These are phyloP conservation scores for Pollenia angustigena DNA, from an alignment of 2,888 invertebrate genomes.

Conservation along the genomic window DNA sequence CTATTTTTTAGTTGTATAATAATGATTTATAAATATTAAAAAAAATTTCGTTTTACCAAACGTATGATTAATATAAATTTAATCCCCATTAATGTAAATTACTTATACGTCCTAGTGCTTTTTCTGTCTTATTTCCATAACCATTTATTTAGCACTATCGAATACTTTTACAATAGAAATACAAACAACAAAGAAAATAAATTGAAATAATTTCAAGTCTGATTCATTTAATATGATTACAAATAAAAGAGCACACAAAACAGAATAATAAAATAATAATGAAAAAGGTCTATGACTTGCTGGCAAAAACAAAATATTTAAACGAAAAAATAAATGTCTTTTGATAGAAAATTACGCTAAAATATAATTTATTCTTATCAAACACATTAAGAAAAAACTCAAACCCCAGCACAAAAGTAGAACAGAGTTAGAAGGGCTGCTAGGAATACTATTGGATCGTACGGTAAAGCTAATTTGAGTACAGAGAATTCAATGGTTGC, in stretches of 20 bases:
- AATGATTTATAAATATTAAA: too few relatives aligned
- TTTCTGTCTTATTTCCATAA: too few relatives aligned
- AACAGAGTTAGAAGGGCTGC: too few relatives aligned
- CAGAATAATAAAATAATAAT: neutral
- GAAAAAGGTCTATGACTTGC: conserved; percentile 6
- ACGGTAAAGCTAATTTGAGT: too few relatives aligned
- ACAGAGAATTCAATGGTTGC: too few relatives aligned
- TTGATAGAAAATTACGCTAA: neutral
- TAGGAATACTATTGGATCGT: too few relatives aligned
- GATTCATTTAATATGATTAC: neutral
- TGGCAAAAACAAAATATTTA: neutral
- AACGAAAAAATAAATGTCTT: neutral
- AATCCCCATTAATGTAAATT: neutral
- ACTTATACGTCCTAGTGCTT: neutral
- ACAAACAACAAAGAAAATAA: neutral
- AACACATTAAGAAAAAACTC: too few relatives aligned
- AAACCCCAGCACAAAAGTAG: too few relatives aligned
- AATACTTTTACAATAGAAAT: neutral
- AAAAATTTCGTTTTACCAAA: neutral
- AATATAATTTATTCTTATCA: too few relatives aligned
- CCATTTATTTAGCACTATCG: neutral
- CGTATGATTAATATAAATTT: conserved; percentile 10
- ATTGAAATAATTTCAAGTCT: neutral
- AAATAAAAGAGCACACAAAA: neutral
- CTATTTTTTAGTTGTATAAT: too few relatives aligned